Evolutionary conservation across 2,797 vertebrate genomes (phyloP), one percentile per base, ranked within the genome.

Genomic region (Ptychadena robeensis): DNA sequence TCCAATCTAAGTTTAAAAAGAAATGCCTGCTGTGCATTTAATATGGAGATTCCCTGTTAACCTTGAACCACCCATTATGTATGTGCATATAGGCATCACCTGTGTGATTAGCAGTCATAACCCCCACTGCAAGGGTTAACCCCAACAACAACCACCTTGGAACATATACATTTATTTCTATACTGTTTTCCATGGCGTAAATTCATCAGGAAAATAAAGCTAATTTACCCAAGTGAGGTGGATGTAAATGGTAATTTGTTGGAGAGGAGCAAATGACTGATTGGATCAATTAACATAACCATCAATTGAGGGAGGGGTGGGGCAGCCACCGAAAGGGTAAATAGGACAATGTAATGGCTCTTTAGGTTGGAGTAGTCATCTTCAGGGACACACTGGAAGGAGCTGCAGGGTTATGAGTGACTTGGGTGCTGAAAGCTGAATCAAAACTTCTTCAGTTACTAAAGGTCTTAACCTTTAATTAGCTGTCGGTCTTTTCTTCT

Each of bases 11-110:
- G 15, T 27, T 5, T 69, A 22, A 27, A 75, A 64, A 30, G 63
- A 66, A 35, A 66, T 40, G 14, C 64, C 76, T 57, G 69, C 68
- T 65, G 79, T 9, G 69, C n/a, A 38, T 71, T 70, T 79, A 70
- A 61, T 48, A 80, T 80, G 79, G 69, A 48, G 79, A 80, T 77
- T 5, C 64, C 28, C 28, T 61, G 11, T 9, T 11, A 25, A 28
- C n/a, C 59, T 10, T 10, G n/a, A 27, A 9, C 59, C 10, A 77
- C 25, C 40, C 18, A 44, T 73, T 73, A 35, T 53, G 27, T n/a
- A 34, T 81, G 69, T 48, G 31, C 53, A 70, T 70, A 79, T 28
- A 1, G 18, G 8, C 31, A 12, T 10, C 78, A 73, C 14, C 28
- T 44, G 34, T 27, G 18, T 25, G 9, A 53, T 67, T 78, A 67